Evolutionary conservation across 2,888 invertebrate species (phyloP).

Genomic region (Koerneria pararmatus): DNA sequence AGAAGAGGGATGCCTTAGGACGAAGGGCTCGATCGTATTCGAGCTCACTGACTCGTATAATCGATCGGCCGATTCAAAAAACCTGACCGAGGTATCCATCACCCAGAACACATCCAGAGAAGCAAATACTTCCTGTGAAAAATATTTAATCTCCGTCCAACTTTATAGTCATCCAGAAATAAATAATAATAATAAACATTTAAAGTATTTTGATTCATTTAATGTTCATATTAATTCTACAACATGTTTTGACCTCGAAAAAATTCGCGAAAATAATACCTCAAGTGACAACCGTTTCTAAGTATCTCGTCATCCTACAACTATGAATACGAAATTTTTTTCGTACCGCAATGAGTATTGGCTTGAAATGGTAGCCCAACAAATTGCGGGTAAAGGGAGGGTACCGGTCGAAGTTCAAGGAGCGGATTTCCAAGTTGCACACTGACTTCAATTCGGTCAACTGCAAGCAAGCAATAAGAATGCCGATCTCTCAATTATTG

Average conservation of each 20-base stretch:
- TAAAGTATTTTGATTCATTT: no score
- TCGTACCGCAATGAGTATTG: slow-evolving; percentile 22
- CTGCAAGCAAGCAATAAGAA: no score
- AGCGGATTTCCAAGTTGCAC: slow-evolving; percentile 20
- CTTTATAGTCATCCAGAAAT: no score
- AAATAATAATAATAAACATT: no score
- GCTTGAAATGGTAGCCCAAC: slow-evolving; percentile 22
- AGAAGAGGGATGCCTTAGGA: slow-evolving; percentile 11
- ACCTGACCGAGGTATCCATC: slow-evolving; percentile 16
- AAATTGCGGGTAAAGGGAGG: not conserved
- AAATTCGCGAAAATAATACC: no score
- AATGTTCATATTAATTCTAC: no score
- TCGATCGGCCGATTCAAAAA: slow-evolving; percentile 2
- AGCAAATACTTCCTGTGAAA: slow-evolving; percentile 17
- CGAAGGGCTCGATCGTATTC: slow-evolving; percentile 11
- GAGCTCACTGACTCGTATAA: slow-evolving; percentile 6
- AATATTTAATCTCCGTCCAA: no score
- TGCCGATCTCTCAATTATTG: no score
- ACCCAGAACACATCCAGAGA: slow-evolving; percentile 11
- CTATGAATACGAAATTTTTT: no score
- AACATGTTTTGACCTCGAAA: no score
- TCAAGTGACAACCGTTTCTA: no score
- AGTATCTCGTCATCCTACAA: no score
- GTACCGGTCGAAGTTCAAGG: not conserved
- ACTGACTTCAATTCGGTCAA: slow-evolving; percentile 12